Conservation (phyloP, 2,888 invertebrate genomes). For the Lacanobia oleracea region DNA sequence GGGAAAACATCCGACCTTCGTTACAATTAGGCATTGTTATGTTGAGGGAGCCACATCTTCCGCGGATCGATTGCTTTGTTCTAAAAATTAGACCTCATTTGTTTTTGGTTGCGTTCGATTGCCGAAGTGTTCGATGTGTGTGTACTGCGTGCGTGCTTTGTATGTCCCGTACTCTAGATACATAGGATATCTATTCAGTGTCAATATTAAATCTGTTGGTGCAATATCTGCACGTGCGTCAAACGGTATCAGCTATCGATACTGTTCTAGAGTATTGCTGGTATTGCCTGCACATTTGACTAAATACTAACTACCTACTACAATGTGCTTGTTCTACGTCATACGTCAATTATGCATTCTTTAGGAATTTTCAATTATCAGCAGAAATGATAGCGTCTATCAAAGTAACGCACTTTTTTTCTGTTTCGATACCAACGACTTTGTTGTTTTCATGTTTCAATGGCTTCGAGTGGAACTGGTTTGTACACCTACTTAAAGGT, state of each 20-base stretch:
- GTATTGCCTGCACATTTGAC: conserved; percentile 1
- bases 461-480: conserved; percentile 13
- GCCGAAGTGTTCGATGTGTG: neutral
- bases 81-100: conserved; percentile 29
- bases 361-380: conserved; percentile 28
- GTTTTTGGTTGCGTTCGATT: conserved; percentile 34
- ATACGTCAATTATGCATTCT: conserved; percentile 25
- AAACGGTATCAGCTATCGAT: conserved; percentile 23
- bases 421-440: conserved; percentile 10
- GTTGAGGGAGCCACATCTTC: conserved; percentile 34
- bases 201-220: conserved; percentile 27
- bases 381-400: conserved; percentile 9
- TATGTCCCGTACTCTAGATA: conserved; percentile 19
- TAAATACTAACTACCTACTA: neutral
- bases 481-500: conserved; percentile 23
- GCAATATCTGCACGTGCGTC: conserved; percentile 44
- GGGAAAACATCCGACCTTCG: conserved; percentile 72
- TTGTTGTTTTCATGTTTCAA: conserved; percentile 19
- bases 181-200: conserved; percentile 10
- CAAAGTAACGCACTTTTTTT: conserved; percentile 16
- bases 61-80: conserved; percentile 33
- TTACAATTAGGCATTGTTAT: conserved; percentile 62
- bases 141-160: neutral
- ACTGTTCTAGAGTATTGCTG: neutral
- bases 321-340: conserved; percentile 30